Evolutionary conservation across 2,113 vertebrate genomes (phyloP), one percentile per base, ranked within the genome.

Genomic region (Marmota flaviventris): DNA sequence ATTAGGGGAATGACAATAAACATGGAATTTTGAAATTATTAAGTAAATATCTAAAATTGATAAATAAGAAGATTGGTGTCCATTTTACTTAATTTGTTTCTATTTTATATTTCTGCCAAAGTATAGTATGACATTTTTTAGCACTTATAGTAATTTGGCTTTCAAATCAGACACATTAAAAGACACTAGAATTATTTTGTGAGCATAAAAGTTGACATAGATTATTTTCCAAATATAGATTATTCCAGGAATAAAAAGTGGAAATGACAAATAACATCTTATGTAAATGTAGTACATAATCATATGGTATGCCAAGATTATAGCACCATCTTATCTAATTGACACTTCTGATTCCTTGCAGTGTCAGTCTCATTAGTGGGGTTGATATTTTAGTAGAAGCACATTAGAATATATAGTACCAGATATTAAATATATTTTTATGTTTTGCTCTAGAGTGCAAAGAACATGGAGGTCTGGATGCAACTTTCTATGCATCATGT

Each of bases 241-340:
- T 86, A 76, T 97, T 93, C 86, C 58, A 65, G 86, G 86, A 86
- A 92, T 73, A 4, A 89, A 96, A 51, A 82, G 65, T 25, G 34
- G 92, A 97, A 97, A 10, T 86, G 96, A 39, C 91, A 93, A 96
- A 96, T 92, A 97, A 95, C 85, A 96, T 83, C 92, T 90, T 95
- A 97, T 56, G 18, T 34, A 81, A 96, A 85, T 95, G 25, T 27
- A 97, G 3, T 88, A 82, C 92, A 91, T 97, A 81, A 88, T 96
- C 51, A 73, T 75, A 78, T 72, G 45, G 34, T 85, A 58, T 86
- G 58, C 72, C 83, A 94, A 69, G 8, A 73, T 92, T 93, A 82
- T 73, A 51, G n/a, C 32, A 48, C 65, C 20, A 29, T 94, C 93
- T 48, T 42, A 82, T 58, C 82, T 94, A 89, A 61, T 86, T 69